phyloP scores from a whole-genome alignment of 2,113 vertebrate genomes.

The Myiozetetes cayanensis region DNA sequence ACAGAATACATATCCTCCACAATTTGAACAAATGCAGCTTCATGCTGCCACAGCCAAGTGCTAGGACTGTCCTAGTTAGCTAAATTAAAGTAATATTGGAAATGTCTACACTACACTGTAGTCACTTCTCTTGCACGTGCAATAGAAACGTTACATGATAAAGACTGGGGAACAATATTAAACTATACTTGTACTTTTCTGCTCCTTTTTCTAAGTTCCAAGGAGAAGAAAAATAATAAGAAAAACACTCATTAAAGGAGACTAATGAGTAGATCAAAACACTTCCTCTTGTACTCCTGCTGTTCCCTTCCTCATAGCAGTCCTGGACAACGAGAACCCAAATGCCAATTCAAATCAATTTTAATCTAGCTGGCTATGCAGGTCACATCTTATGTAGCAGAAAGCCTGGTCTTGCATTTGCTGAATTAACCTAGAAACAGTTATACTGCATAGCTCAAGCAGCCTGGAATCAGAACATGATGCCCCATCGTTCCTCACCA shows the following conservation, averaged over 20 bases:
- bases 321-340: neutral
- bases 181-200: neutral
- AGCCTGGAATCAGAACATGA: neutral
- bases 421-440: neutral
- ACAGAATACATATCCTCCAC: neutral
- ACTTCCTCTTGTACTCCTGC: neutral
- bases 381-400: neutral
- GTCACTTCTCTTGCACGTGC: neutral
- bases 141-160: neutral
- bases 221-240: neutral
- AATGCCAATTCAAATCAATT: neutral
- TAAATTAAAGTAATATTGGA: neutral
- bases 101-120: neutral
- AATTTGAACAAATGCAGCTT: neutral
- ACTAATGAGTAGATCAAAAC: neutral
- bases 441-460: neutral
- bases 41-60: neutral
- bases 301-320: neutral
- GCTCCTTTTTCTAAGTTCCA: neutral
- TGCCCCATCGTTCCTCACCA: neutral
- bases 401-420: neutral
- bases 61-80: neutral
- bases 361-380: neutral
- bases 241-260: neutral
- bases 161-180: neutral